A percentile compares a stretch with the other conserved stretches of the same genome.
phyloP scores from a whole-genome alignment of 2,113 vertebrate genomes.

The Chauna torquata region DNA sequence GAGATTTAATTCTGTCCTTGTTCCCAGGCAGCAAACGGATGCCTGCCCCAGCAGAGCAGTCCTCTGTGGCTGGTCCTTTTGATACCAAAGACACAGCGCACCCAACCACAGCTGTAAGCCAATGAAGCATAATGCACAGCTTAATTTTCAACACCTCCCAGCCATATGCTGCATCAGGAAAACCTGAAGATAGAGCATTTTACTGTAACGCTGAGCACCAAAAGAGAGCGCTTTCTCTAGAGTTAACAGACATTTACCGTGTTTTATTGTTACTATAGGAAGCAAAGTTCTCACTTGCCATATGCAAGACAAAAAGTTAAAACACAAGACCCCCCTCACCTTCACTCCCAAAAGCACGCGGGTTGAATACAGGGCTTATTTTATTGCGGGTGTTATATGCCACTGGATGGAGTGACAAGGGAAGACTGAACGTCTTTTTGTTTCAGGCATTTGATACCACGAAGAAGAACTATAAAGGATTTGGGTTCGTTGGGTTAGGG shows the following conservation, averaged over 20 bases:
- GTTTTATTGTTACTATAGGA: background rate
- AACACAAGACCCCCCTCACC: background rate
- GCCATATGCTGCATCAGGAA: background rate
- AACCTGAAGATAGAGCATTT: background rate
- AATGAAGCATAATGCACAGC: background rate
- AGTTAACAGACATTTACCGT: background rate
- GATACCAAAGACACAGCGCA: background rate
- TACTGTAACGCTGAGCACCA: background rate
- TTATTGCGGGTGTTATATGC: background rate
- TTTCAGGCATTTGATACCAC: background rate
- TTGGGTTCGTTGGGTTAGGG: background rate
- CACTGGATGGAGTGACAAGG: background rate
- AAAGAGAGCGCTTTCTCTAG: background rate
- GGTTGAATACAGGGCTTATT: background rate
- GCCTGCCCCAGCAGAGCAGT: background rate
- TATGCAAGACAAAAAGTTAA: background rate
- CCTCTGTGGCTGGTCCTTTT: background rate
- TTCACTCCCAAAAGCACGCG: background rate
- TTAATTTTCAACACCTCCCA: background rate
- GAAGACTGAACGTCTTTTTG: background rate
- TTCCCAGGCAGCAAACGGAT: background rate
- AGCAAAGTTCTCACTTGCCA: background rate
- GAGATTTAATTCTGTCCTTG: background rate
- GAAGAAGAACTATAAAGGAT: background rate
- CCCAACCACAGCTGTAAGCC: background rate